phyloP scores from a whole-genome alignment of 2,113 vertebrate genomes.

The Hippoglossus stenolepis region DNA sequence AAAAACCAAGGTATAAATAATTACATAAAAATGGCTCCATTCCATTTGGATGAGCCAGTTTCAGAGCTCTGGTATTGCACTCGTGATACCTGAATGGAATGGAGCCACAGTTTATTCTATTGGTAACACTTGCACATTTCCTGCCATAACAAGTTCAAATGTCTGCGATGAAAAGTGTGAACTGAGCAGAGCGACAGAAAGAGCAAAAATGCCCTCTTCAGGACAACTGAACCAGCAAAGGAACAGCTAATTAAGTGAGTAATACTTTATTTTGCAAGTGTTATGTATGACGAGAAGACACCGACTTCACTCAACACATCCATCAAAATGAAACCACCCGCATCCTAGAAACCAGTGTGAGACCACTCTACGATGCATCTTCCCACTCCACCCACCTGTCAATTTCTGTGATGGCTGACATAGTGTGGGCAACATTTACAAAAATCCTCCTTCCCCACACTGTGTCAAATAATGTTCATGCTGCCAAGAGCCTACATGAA shows the following conservation, averaged over 20 bases:
- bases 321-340: conserved; percentile 34
- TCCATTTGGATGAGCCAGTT: not conserved
- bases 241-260: not conserved
- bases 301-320: conserved; percentile 19
- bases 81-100: conserved; percentile 1
- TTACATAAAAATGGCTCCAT: not conserved
- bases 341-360: conserved; percentile 45
- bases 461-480: conserved; percentile 67
- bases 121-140: not conserved
- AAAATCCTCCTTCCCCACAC: conserved; percentile 56
- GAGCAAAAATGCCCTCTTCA: not conserved
- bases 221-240: not conserved
- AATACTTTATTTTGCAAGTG: not conserved
- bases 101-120: not conserved
- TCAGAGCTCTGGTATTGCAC: too few relatives aligned
- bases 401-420: conserved; percentile 65
- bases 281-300: not conserved
- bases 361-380: conserved; percentile 63
- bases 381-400: conserved; percentile 75
- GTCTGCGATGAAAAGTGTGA: not conserved
- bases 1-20: not conserved
- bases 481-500: conserved; percentile 75
- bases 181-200: not conserved
- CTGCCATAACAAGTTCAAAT: not conserved
- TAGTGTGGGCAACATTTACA: conserved; percentile 69